Conservation (phyloP, 2,113 vertebrate genomes). For the Poicephalus meyeri region DNA sequence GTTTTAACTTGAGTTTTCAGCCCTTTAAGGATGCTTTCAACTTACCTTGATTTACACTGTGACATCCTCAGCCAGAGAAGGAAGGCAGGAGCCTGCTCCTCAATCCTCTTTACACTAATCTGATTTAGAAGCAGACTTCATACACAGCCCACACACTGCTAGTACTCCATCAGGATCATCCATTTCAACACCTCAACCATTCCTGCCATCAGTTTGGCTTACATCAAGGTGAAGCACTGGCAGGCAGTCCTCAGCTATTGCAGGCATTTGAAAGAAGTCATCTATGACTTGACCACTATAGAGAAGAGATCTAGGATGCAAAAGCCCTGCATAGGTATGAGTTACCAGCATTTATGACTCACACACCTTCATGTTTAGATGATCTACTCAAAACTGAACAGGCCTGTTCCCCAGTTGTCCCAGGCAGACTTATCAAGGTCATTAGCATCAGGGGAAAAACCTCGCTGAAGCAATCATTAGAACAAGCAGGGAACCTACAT, state of each 20-base stretch:
- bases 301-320: not conserved
- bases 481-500: not conserved
- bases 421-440: not conserved
- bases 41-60: not conserved
- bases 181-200: not conserved
- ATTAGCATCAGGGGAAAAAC: not conserved
- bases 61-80: not conserved
- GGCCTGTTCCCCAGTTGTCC: not conserved
- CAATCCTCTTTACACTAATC: constrained; percentile 4
- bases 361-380: not conserved
- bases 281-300: not conserved
- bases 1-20: not conserved
- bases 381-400: not conserved
- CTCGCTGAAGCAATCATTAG: not conserved
- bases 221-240: not conserved
- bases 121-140: not conserved
- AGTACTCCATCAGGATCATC: not conserved
- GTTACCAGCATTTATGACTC: not conserved
- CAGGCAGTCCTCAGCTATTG: not conserved
- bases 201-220: not conserved
- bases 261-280: not conserved
- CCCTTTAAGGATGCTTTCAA: not conserved
- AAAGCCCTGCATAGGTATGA: not conserved
- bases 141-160: not conserved
- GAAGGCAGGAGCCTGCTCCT: not conserved